Base-by-base conservation (phyloP, 2,888 invertebrate species). In the Agriopis marginaria region DNA sequence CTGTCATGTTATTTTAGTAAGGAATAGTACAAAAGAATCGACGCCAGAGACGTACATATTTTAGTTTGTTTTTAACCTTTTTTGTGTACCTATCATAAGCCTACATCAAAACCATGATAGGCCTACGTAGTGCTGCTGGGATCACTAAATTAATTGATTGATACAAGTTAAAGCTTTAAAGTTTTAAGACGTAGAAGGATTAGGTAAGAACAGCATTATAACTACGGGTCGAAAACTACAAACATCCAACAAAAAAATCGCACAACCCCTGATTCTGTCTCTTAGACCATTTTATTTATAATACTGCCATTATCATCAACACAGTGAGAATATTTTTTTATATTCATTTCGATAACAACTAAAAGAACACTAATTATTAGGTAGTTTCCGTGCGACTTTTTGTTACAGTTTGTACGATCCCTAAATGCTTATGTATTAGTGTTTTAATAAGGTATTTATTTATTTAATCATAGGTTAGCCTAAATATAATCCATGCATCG, bases 371-470 rank as follows among this genome's bases (percentile, higher is more conserved):
- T 10, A 51, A 23, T 8, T 5, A 0, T 23, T 1, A 0, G n/a
- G 23, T 11, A 51, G 51, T 51, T 53, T 53, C 9, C 7, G 54
- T 42, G 32, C 32, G 47, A 42, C 8, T 49, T 14, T 66, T 59
- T 32, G 60, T 50, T 63, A 60, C 63, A 42, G 64, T 70, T 42
- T 58, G 12, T 66, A 23, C 42, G 44, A 47, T 62, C 40, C 50
- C 54, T 63, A 59, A 76, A 77, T 77, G 77, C 56, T 56, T 12
- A 56, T 44, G 17, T 56, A 74, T 76, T 81, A 82, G 78, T 65
- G 72, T 79, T 32, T 32, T 81, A 81, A 75, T 83, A 83, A 80
- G 66, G 75, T 86, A 88, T 87, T 89, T 91, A 92, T 91, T 91
- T 88, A 88, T 87, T 87, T 86, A 89, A 83, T 86, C 83, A 81